Conservation (phyloP, 2,797 vertebrate species). For the Mionectes olivaceus region DNA sequence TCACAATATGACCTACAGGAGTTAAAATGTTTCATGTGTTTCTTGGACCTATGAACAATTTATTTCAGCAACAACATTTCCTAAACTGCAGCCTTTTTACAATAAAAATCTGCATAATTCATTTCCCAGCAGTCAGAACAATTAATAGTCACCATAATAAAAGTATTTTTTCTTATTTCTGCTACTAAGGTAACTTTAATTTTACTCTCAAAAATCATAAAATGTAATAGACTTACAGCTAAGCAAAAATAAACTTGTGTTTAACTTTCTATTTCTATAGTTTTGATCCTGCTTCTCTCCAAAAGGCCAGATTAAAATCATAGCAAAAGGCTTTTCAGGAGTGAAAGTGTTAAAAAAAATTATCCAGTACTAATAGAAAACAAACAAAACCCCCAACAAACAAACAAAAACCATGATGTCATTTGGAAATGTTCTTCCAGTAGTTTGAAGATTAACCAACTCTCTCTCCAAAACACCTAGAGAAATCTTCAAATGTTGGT, state of each 20-base stretch:
- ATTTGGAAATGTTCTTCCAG: background rate
- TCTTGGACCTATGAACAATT: background rate
- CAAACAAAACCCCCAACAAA: no score
- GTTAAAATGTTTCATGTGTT: background rate
- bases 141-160: background rate
- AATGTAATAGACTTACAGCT: background rate
- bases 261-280: background rate
- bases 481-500: background rate
- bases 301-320: background rate
- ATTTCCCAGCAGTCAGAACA: background rate
- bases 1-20: background rate
- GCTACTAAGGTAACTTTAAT: background rate
- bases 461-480: background rate
- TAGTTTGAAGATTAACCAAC: background rate
- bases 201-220: background rate
- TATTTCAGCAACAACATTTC: background rate
- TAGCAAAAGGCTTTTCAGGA: background rate
- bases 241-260: accelerated
- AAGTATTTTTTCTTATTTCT: background rate
- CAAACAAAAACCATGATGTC: no score
- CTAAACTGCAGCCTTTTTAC: background rate
- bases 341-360: background rate
- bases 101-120: background rate
- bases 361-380: background rate
- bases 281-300: background rate